Conservation (phyloP, 2,888 invertebrate species). For the Heliconius cydno region DNA sequence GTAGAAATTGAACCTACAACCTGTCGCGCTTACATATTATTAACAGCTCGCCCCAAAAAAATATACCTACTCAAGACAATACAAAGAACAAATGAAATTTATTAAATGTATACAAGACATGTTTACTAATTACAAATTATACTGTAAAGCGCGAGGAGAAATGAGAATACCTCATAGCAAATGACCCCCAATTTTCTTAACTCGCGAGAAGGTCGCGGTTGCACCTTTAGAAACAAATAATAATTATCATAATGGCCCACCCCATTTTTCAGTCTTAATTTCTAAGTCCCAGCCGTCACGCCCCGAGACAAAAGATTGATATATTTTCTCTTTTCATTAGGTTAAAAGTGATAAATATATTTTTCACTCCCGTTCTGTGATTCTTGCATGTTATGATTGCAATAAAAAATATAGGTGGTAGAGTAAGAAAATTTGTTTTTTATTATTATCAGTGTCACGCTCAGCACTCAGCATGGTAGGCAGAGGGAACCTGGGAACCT, state of each 20-base stretch:
- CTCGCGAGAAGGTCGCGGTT: slow-evolving; percentile 40
- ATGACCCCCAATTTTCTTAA: slow-evolving; percentile 39
- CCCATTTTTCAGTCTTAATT: slow-evolving; percentile 77
- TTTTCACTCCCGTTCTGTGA: slow-evolving; percentile 52
- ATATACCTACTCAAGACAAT: not conserved
- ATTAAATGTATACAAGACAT: slow-evolving; percentile 9
- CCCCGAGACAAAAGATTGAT: slow-evolving; percentile 78
- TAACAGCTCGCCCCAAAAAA: not conserved
- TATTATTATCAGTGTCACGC: too few relatives aligned
- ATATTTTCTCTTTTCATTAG: slow-evolving; percentile 76
- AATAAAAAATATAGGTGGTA: not conserved
- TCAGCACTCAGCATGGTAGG: too few relatives aligned
- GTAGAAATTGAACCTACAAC: not conserved
- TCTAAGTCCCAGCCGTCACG: slow-evolving; percentile 58
- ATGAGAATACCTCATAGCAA: slow-evolving; percentile 29
- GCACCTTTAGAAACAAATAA: slow-evolving; percentile 66
- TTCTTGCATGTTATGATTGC: not conserved
- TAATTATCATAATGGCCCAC: slow-evolving; percentile 71
- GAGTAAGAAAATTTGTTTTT: not conserved
- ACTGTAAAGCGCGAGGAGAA: not conserved
- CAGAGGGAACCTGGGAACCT: too few relatives aligned
- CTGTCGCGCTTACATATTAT: not conserved
- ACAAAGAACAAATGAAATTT: not conserved
- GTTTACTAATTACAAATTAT: slow-evolving; percentile 13
- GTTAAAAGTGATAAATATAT: slow-evolving; percentile 71